A percentile compares a stretch with the other conserved stretches of the same genome.
Conservation (phyloP, 2,797 vertebrate genomes). For the Tolypeutes matacus region DNA sequence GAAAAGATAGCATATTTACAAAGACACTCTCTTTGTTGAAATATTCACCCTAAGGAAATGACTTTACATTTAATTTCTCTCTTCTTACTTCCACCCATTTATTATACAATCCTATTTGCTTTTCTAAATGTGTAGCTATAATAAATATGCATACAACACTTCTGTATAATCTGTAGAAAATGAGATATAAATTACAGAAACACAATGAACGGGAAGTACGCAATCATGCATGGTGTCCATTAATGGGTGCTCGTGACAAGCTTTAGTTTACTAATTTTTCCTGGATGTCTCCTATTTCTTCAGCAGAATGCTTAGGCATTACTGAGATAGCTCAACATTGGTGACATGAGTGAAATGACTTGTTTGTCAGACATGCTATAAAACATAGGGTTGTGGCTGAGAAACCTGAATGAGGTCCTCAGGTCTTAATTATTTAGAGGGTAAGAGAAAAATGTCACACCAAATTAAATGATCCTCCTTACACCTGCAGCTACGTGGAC, state of each 20-base stretch:
- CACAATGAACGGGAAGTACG: slow-evolving; percentile 61
- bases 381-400: neutral
- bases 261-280: slow-evolving; percentile 82
- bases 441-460: slow-evolving; percentile 46
- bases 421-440: slow-evolving; percentile 52
- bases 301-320: slow-evolving; percentile 69
- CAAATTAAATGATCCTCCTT: slow-evolving; percentile 68
- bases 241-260: slow-evolving; percentile 81
- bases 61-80: slow-evolving; percentile 59
- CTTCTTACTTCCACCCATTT: slow-evolving; percentile 57
- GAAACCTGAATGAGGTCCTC: neutral
- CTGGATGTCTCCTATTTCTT: slow-evolving; percentile 71
- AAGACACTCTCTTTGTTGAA: slow-evolving; percentile 55
- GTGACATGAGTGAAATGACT: slow-evolving; percentile 60
- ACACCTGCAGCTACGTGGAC: slow-evolving; percentile 49
- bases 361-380: slow-evolving; percentile 42
- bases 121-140: slow-evolving; percentile 71
- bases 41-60: slow-evolving; percentile 55
- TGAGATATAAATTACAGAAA: slow-evolving; percentile 74
- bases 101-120: slow-evolving; percentile 73
- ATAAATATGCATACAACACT: slow-evolving; percentile 60
- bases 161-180: slow-evolving; percentile 74
- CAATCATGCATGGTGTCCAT: slow-evolving; percentile 78
- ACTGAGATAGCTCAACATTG: slow-evolving; percentile 50
- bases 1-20: slow-evolving; percentile 54